Percentiles rank a stretch among this genome's conserved stretches.
Evolutionary conservation across 2,113 vertebrate species (phyloP).

Genomic region (Melanerpes aurifrons): DNA sequence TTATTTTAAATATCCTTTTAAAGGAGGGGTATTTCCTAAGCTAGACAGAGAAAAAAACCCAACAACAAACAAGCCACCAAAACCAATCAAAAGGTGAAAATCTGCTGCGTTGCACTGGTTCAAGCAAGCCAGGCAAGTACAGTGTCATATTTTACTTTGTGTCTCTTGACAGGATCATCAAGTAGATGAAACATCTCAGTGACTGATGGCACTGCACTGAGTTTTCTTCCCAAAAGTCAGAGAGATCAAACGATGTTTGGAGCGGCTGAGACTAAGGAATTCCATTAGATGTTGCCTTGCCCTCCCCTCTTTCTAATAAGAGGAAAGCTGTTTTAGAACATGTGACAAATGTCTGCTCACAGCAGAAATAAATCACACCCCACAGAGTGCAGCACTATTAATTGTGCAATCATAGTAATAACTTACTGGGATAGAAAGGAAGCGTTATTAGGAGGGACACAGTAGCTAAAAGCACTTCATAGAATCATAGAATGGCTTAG

Average conservation of each 20-base stretch:
- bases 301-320: conserved; percentile 38
- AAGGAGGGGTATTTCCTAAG: background rate
- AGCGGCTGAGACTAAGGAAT: conserved; percentile 41
- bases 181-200: conserved; percentile 14
- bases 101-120: background rate
- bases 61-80: background rate
- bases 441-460: conserved; percentile 41
- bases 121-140: background rate
- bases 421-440: conserved; percentile 38
- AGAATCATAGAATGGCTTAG: too few species aligned
- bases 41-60: background rate
- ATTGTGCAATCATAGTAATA: conserved; percentile 62
- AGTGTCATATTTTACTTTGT: conserved; percentile 13
- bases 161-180: conserved; percentile 24
- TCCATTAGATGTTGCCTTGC: conserved; percentile 33
- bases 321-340: conserved; percentile 52
- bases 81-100: background rate
- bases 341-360: conserved; percentile 43
- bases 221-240: conserved; percentile 34
- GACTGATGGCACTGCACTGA: conserved; percentile 24
- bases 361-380: conserved; percentile 54
- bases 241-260: conserved; percentile 33
- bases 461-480: conserved; percentile 38
- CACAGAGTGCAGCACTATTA: conserved; percentile 50
- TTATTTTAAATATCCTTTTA: background rate